phyloP scores from a whole-genome alignment of 2,888 invertebrate genomes.

The Sinohyriopsis cumingii region DNA sequence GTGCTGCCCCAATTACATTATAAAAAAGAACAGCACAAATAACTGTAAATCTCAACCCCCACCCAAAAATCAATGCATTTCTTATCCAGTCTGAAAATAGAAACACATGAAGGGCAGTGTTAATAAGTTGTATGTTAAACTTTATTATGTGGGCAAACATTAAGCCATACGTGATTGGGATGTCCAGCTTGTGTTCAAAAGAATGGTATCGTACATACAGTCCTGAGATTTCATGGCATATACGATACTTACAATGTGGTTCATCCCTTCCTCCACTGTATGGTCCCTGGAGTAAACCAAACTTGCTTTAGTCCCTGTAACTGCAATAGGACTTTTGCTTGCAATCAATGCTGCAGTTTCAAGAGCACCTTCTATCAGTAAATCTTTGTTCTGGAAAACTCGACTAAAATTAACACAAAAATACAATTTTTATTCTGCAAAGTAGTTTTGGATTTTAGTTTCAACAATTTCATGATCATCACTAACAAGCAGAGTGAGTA shows the following conservation, averaged over 20 bases:
- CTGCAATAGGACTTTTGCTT: slow-evolving; percentile 92
- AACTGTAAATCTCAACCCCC: too few relatives aligned
- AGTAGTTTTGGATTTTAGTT: slow-evolving; percentile 73
- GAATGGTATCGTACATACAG: neutral
- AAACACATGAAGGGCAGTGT: too few relatives aligned
- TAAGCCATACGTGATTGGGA: too few relatives aligned
- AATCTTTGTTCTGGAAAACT: slow-evolving; percentile 76
- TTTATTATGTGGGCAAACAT: too few relatives aligned
- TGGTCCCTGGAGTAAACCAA: slow-evolving; percentile 91
- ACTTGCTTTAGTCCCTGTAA: slow-evolving; percentile 90
- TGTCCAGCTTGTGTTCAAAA: too few relatives aligned
- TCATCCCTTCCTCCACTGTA: slow-evolving; percentile 87
- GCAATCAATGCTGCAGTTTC: slow-evolving; percentile 87
- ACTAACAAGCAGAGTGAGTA: neutral
- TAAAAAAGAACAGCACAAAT: too few relatives aligned
- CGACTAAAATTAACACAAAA: slow-evolving; percentile 72
- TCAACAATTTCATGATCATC: neutral
- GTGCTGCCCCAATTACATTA: too few relatives aligned
- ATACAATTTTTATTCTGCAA: neutral
- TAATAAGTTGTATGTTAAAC: too few relatives aligned
- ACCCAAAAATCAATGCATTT: too few relatives aligned
- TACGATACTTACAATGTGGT: slow-evolving; percentile 85
- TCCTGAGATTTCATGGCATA: neutral
- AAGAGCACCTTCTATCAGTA: slow-evolving; percentile 83
- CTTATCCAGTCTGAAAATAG: too few relatives aligned